Base-by-base conservation (phyloP, 92 coral and sea anemone species). In the Palythoa grandis region DNA sequence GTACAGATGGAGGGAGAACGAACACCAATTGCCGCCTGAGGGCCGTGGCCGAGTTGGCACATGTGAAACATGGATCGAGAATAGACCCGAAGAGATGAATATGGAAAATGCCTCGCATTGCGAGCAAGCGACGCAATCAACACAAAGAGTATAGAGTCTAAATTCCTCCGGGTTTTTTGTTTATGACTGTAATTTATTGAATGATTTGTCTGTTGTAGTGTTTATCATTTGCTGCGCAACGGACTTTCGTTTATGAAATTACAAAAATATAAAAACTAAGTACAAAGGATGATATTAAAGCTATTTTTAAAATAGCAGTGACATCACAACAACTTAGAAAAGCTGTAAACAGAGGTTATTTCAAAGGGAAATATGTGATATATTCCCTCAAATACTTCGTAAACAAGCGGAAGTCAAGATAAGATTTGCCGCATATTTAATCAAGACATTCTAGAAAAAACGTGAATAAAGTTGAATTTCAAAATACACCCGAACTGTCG, bases 41-140 rank as follows among this genome's bases (percentile, higher is more conserved):
- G 85, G 85, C 9, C 85, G 85, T 7, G 74, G 74, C 4, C 85
- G 85, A 3, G 85, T 80, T 47, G 85, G 85, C 75, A 80, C 85
- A 0, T 80, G 85, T 9, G 85, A 80, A 14, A 80, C 85, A 0
- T 80, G 63, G 74, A 66, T 80, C 12, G 85, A 77, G 16, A 9
- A 80, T 39, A 65, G 63, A 23, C 74, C 85, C 14, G 85, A 80
- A 22, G 57, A 47, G 1, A 2, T 79, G 58, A 54, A 65, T 24
- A 5, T 80, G 47, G 74, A 80, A 80, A 80, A 13, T 67, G n/a
- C 56, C 16, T 12, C 56, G 29, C 16, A 65, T 13, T 50, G 40
- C 3, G 37, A 29, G 2, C 70, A 37, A 58, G 5, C 23, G 7
- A 63, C 85, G 25, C 85, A 65, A 14, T 10, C 85, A 15, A 38